Base-by-base conservation (phyloP, 2,888 invertebrate genomes). In the Tetanocera ferruginea region DNA sequence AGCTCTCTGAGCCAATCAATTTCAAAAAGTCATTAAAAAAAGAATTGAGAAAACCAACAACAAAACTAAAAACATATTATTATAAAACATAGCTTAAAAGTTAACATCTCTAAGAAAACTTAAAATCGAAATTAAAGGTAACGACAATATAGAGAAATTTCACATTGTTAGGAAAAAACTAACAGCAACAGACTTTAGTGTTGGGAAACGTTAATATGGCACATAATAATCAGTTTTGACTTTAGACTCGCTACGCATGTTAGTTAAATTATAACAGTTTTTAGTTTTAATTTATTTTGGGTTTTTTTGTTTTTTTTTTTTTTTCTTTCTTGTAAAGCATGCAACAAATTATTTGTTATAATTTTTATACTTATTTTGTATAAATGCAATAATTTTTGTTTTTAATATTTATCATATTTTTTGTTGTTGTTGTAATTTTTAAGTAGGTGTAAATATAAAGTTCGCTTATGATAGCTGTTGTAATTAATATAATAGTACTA, bases 191-290 rank as follows among this genome's bases (percentile, higher is more conserved):
- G 43, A 14, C 43, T 43, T 43, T 43, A 43, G 2, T 43, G 1
- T 11, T 43, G 43, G n/a, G 23, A 55, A 55, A 55, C 23, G 55
- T 55, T 19, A 49, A 69, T 69, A 69, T 69, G 67, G 67, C 67
- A 69, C 67, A 69, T 69, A 69, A 69, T 25, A 69, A 69, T 25
- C 28, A 23, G 67, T 49, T 69, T 69, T 43, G 49, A 49, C 49
- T 69, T 49, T 49, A 69, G 23, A 69, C 49, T 11, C 49, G 43
- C 67, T 49, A 69, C 67, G 67, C 43, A 49, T 69, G 37, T 69
- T 4, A 11, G 34, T 34, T 66, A 34, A 66, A 34, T 34, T 34
- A 14, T 5, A 31, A n/a, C 28, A 4, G 1, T 17, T 60, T 19
- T 57, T 19, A 14, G 8, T 25, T 60, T 28, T 14, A 43, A 43